These are phyloP conservation scores for Coelopa frigida DNA, from an alignment of 1,140 invertebrate species.

Conservation along the genomic window DNA sequence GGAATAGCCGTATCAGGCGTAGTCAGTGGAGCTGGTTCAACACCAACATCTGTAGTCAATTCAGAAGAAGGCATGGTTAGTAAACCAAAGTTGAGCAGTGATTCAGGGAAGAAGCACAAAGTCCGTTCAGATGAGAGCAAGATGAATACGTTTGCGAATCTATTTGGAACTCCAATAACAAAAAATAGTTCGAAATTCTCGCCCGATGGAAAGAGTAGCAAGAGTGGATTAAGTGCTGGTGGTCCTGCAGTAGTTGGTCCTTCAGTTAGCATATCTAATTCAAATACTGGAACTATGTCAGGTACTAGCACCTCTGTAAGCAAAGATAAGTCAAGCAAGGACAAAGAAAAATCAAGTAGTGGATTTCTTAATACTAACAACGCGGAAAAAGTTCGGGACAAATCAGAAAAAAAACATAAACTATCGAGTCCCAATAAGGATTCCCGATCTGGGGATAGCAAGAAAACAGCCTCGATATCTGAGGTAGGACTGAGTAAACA, in stretches of 20 bases:
- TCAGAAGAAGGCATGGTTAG: slow-evolving; percentile 41
- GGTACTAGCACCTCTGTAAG: too few species aligned
- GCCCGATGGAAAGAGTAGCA: slow-evolving; percentile 39
- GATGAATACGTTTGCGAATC: slow-evolving; percentile 60
- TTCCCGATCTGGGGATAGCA: slow-evolving; percentile 44
- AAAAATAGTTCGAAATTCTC: slow-evolving; percentile 54
- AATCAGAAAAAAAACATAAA: slow-evolving; percentile 54
- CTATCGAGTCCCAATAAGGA: slow-evolving; percentile 52
- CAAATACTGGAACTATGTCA: too few species aligned
- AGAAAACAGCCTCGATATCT: slow-evolving; percentile 49
- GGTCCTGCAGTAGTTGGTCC: too few species aligned
- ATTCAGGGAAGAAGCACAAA: slow-evolving; percentile 58
- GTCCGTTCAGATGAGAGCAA: slow-evolving; percentile 54
- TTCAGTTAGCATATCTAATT: too few species aligned
- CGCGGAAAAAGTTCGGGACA: slow-evolving; percentile 43
- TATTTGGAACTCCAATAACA: slow-evolving; percentile 73
- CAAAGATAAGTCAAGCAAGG: slow-evolving; percentile 35
- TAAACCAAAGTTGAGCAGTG: slow-evolving; percentile 59
- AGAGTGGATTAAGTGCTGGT: neutral
- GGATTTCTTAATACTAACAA: too few species aligned
- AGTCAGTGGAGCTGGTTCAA: slow-evolving; percentile 2
- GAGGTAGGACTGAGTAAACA: slow-evolving; percentile 54
- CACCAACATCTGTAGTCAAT: slow-evolving; percentile 1
- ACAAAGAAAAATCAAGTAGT: slow-evolving; percentile 36
- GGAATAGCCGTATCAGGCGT: slow-evolving; percentile 48